Evolutionary conservation across 2,888 invertebrate species (phyloP), one percentile per base, ranked within the genome.

Genomic region (Heteromurus nitidus): DNA sequence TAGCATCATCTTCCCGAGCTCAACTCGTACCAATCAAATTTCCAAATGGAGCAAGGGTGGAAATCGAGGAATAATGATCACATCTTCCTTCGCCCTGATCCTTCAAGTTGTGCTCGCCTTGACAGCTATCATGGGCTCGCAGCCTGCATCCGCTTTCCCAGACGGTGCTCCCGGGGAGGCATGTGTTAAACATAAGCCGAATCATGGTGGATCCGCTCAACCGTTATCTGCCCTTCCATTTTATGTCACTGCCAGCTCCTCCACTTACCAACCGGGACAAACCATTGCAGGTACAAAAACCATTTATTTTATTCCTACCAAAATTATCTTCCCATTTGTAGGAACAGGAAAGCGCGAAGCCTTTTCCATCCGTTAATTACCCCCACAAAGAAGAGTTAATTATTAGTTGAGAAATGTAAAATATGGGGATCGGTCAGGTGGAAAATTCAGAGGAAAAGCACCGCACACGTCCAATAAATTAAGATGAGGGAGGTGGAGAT

Each of bases 191-290:
- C 87, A 87, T 74, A 84, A 85, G 30, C 87, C 87, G 16, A 86
- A 86, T 79, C 87, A 87, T 75, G 87, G 87, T 18, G 86, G 86
- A 22, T 83, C 42, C 31, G 82, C 86, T 67, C 87, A 87, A 70
- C 85, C 87, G 22, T 62, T 86, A 70, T 73, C 67, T 55, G 80
- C 84, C 2, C 73, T 87, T 26, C 87, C 87, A 3, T 87, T 85
- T 64, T 36, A 76, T 31, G 85, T 87, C 1, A 83, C 85, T 70
- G 87, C 87, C 24, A 76, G 83, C 26, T 82, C 84, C 5, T 84
- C 85, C 7, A 81, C 82, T 3, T 87, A 82, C 80, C 82, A 83
- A 44, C 74, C 83, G 2, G 84, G 83, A 65, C 84, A 86, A 36
- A 81, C 82, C 20, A 79, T 87, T 74, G 84, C 84, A 82, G 85